These are phyloP conservation scores for Dermochelys coriacea DNA, from an alignment of 2,797 vertebrate species.

Conservation along the genomic window DNA sequence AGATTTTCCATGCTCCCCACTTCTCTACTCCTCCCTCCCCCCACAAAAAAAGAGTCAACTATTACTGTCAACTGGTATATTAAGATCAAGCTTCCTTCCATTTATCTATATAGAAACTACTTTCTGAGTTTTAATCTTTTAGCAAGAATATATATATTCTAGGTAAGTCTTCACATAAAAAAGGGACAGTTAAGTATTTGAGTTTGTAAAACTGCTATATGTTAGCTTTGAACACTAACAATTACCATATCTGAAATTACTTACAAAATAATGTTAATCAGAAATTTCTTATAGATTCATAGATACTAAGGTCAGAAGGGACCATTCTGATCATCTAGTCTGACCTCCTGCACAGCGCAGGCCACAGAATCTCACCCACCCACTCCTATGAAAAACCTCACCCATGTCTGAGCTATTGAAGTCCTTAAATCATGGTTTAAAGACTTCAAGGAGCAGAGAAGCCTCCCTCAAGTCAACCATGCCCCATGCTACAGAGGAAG, in stretches of 20 bases:
- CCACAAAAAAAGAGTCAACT: not conserved
- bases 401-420: too few species aligned
- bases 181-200: not conserved
- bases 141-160: not conserved
- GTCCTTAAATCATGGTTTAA: too few species aligned
- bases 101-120: not conserved
- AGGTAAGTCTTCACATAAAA: not conserved
- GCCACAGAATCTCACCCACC: too few species aligned
- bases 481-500: too few species aligned
- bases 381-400: too few species aligned
- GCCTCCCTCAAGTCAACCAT: too few species aligned
- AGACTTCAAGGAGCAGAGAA: too few species aligned
- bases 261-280: not conserved
- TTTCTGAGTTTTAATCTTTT: not conserved
- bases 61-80: not conserved
- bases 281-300: not conserved
- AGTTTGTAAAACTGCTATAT: not conserved
- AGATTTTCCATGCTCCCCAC: not conserved
- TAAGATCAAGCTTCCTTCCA: not conserved
- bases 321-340: too few species aligned
- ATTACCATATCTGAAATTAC: not conserved
- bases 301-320: too few species aligned
- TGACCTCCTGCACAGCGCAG: too few species aligned
- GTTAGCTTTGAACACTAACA: not conserved
- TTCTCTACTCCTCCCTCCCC: not conserved